These are phyloP conservation scores for Phoebastria nigripes DNA, from an alignment of 2,797 vertebrate genomes.

Conservation along the genomic window DNA sequence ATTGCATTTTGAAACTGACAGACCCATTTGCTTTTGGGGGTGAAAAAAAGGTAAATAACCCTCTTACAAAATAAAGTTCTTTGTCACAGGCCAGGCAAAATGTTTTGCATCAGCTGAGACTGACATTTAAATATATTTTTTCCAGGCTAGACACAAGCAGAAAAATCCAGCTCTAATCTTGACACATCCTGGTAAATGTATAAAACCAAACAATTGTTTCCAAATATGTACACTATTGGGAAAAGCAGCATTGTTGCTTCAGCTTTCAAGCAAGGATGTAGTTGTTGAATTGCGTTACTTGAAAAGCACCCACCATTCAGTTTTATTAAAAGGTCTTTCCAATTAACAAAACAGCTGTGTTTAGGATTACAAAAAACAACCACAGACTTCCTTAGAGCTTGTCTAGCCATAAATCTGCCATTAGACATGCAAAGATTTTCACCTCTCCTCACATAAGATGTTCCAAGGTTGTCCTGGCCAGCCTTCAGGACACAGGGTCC, in stretches of 20 bases:
- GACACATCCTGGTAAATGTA: slow-evolving; percentile 26
- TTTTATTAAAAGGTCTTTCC: slow-evolving; percentile 32
- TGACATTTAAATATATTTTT: slow-evolving; percentile 58
- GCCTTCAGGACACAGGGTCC: slow-evolving; percentile 7
- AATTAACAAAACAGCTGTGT: slow-evolving; percentile 59
- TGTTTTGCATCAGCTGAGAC: slow-evolving; percentile 18
- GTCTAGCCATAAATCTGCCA: slow-evolving; percentile 48
- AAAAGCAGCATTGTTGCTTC: slow-evolving; percentile 10
- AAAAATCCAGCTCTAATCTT: slow-evolving; percentile 29
- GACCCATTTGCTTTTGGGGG: not conserved
- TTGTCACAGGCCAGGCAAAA: slow-evolving; percentile 51
- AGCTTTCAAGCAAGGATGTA: slow-evolving; percentile 35
- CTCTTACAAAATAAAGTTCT: slow-evolving; percentile 24
- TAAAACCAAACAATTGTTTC: slow-evolving; percentile 23
- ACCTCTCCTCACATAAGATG: slow-evolving; percentile 13
- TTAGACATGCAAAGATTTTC: slow-evolving; percentile 61
- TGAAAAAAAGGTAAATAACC: slow-evolving; percentile 35
- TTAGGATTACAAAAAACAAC: slow-evolving; percentile 49
- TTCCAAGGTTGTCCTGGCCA: slow-evolving; percentile 52
- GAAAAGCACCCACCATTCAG: slow-evolving; percentile 34
- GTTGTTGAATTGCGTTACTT: slow-evolving; percentile 23
- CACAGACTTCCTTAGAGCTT: slow-evolving; percentile 51
- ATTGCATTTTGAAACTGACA: slow-evolving; percentile 52
- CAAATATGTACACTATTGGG: not conserved
- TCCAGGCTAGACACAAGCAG: not conserved